Conservation (phyloP, 2,113 vertebrate genomes). For the Equus quagga region DNA sequence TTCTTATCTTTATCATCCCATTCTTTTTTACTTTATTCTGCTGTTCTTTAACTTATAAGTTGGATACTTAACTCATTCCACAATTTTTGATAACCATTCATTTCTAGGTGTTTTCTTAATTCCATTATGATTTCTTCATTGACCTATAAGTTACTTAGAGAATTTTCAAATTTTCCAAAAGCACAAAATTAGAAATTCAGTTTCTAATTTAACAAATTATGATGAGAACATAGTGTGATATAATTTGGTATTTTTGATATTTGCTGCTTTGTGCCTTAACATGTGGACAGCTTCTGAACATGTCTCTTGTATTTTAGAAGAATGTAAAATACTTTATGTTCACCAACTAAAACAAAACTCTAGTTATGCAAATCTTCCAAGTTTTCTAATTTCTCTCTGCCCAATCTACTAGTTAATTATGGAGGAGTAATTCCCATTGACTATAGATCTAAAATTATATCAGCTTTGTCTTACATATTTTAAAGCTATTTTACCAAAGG, state of each 20-base stretch:
- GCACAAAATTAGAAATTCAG: background rate
- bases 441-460: background rate
- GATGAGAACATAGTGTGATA: background rate
- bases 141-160: background rate
- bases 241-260: background rate
- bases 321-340: background rate
- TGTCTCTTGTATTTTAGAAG: background rate
- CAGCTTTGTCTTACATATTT: background rate
- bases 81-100: background rate
- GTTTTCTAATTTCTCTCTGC: background rate
- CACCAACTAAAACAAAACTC: background rate
- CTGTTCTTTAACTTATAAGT: background rate
- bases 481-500: background rate
- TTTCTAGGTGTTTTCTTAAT: background rate
- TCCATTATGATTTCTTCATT: background rate
- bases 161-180: background rate
- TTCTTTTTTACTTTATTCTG: background rate
- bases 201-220: background rate
- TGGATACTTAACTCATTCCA: background rate
- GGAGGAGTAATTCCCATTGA: background rate
- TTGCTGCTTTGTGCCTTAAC: background rate
- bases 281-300: background rate
- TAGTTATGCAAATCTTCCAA: background rate
- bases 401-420: background rate
- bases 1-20: background rate